These are phyloP conservation scores for Synanthedon tipuliformis DNA, from an alignment of 2,888 invertebrate species.

Conservation along the genomic window DNA sequence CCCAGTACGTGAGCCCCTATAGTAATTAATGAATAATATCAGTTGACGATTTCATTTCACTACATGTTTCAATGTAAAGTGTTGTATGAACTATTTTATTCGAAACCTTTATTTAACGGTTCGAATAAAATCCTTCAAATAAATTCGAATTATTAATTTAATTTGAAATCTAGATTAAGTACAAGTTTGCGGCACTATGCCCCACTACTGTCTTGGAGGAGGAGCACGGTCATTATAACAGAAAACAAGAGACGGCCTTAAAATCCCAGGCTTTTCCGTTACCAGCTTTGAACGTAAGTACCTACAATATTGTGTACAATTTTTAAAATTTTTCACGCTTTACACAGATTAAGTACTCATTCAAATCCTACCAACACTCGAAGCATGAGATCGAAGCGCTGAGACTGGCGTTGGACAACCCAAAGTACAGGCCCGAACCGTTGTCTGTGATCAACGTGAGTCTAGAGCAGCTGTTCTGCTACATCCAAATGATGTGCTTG, in stretches of 20 bases:
- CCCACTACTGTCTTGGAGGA: slow-evolving; percentile 74
- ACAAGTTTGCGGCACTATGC: slow-evolving; percentile 79
- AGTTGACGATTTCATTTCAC: too few relatives aligned
- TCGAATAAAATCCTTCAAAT: too few relatives aligned
- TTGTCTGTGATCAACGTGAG: slow-evolving; percentile 78
- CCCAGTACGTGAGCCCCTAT: too few relatives aligned
- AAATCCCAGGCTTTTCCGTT: slow-evolving; percentile 76
- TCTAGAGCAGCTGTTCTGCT: slow-evolving; percentile 24
- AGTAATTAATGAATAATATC: too few relatives aligned
- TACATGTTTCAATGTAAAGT: too few relatives aligned
- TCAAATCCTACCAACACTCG: slow-evolving; percentile 74
- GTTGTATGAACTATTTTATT: too few relatives aligned
- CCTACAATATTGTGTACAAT: slow-evolving; percentile 1
- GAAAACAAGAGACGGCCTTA: slow-evolving; percentile 63
- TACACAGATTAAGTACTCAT: slow-evolving; percentile 75
- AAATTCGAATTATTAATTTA: not conserved
- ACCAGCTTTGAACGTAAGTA: slow-evolving; percentile 82
- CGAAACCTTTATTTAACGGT: too few relatives aligned
- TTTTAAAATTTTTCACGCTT: slow-evolving; percentile 8
- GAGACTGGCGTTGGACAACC: slow-evolving; percentile 70
- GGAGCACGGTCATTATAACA: slow-evolving; percentile 45
- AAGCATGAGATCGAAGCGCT: slow-evolving; percentile 68
- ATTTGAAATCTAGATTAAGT: slow-evolving; percentile 74
- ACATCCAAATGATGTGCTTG: too few relatives aligned
- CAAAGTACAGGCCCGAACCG: slow-evolving; percentile 72